phyloP scores from a whole-genome alignment of 2,888 invertebrate species.

The Carpatolechia fugitivella region DNA sequence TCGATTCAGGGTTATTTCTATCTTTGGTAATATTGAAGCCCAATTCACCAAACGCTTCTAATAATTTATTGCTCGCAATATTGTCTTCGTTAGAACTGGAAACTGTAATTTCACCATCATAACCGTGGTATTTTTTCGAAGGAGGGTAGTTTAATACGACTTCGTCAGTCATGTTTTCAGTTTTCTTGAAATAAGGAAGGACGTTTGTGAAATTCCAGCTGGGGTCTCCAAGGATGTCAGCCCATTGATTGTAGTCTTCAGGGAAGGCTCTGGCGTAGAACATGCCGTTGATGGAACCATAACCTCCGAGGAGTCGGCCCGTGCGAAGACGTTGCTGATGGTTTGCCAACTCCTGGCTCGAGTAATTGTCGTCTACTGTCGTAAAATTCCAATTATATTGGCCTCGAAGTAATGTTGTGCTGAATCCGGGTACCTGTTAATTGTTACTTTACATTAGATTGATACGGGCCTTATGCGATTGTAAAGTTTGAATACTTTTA shows the following conservation, averaged over 20 bases:
- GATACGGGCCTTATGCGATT: too few relatives aligned
- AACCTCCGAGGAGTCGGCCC: constrained; percentile 59
- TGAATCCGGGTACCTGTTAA: constrained; percentile 54
- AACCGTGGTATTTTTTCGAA: constrained; percentile 48
- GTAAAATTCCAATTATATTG: constrained; percentile 65
- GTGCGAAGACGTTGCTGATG: constrained; percentile 56
- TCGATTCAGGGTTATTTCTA: constrained; percentile 54
- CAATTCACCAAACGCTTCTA: constrained; percentile 53
- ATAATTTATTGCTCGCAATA: constrained; percentile 34
- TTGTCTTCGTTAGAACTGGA: constrained; percentile 37
- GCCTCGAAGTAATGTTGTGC: constrained; percentile 38
- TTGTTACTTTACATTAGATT: too few relatives aligned
- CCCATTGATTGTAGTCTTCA: constrained; percentile 62
- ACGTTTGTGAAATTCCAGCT: constrained; percentile 61
- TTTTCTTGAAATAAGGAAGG: constrained; percentile 56
- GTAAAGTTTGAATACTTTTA: too few relatives aligned
- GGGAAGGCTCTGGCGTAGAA: constrained; percentile 62
- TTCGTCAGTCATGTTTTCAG: constrained; percentile 56
- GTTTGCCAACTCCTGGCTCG: constrained; percentile 42
- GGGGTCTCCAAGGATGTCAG: constrained; percentile 22
- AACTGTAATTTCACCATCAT: constrained; percentile 56
- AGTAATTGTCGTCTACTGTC: constrained; percentile 41
- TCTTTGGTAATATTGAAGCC: constrained; percentile 54
- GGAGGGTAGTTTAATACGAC: constrained; percentile 45
- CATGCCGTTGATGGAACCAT: constrained; percentile 63